Evolutionary conservation across 1,140 invertebrate species (phyloP), one percentile per base, ranked within the genome.

Genomic region (Pentalonia nigronervosa): DNA sequence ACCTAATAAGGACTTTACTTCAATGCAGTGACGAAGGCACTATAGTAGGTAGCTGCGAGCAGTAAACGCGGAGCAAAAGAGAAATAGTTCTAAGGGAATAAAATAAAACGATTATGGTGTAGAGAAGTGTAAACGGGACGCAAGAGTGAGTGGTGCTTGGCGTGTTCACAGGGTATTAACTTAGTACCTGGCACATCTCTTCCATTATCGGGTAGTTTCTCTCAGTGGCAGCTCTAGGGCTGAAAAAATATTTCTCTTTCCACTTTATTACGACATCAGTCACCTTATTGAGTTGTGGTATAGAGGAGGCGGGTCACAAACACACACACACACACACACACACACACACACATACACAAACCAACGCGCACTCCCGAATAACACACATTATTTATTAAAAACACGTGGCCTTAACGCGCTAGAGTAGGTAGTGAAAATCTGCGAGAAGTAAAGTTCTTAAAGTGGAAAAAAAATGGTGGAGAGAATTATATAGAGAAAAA

Each of bases 211-310:
- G 86, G 45, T 48, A 34, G 86, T 87, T 87, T 87, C 86, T 87
- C 86, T 34, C 47, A 30, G 45, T 25, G 36, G 83, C 36, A 76
- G 60, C 60, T 76, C 60, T 76, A 83, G 20, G 34, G 34, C 41
- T 25, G 30, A 47, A 87, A 87, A 87, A 47, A 87, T 87, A 87
- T 87, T 87, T 87, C 45, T 87, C 30, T 48, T 48, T 87, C 86
- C 86, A 48, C 86, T 87, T 87, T 76, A 76, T 91, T 67, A 91
- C 90, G 56, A 91, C 90, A 91, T 91, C 90, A 91, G 90, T 91
- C 90, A 91, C 90, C 88, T 60, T 91, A 91, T 91, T 25, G 90
- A 60, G 41, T 87, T 47, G 30, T 20, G 47, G 86, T 87, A 34
- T 9, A 60, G 11, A 30, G 7, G 11, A 76, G 90, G 56, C 30